These are phyloP conservation scores for Dolichopus griseipennis DNA, from an alignment of 2,888 invertebrate genomes.

Conservation along the genomic window DNA sequence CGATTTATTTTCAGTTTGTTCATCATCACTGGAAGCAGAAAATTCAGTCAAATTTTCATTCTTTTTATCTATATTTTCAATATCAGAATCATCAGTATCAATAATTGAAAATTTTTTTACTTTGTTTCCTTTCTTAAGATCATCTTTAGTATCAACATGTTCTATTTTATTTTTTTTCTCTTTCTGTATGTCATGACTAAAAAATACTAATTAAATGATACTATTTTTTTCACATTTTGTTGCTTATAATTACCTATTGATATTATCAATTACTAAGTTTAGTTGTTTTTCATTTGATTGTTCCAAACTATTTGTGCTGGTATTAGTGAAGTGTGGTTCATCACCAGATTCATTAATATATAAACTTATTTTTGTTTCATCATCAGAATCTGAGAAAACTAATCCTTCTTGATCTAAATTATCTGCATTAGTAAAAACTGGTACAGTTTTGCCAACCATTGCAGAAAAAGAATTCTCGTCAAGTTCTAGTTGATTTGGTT, in stretches of 20 bases:
- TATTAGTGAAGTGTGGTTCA: neutral
- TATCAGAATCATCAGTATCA: neutral
- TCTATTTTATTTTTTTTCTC: constrained; percentile 14
- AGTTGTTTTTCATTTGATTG: too few relatives aligned
- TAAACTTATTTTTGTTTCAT: neutral
- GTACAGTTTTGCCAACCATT: too few relatives aligned
- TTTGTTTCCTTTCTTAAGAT: neutral
- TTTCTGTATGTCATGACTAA: neutral
- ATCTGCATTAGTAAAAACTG: neutral
- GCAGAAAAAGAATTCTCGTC: too few relatives aligned
- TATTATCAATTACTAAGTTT: too few relatives aligned
- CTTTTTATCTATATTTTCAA: neutral
- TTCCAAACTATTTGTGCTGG: too few relatives aligned
- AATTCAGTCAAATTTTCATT: constrained; percentile 2
- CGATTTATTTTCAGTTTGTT: neutral
- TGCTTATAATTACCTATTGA: too few relatives aligned
- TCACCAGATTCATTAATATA: neutral
- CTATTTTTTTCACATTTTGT: too few relatives aligned
- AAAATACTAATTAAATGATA: too few relatives aligned
- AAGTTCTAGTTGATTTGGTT: too few relatives aligned
- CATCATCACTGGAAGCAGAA: constrained; percentile 9
- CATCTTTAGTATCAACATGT: constrained; percentile 10
- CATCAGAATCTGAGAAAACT: neutral
- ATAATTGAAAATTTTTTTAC: neutral
- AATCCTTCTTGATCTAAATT: neutral